phyloP scores from a whole-genome alignment of 1,140 invertebrate genomes.

The Drosophila orena region DNA sequence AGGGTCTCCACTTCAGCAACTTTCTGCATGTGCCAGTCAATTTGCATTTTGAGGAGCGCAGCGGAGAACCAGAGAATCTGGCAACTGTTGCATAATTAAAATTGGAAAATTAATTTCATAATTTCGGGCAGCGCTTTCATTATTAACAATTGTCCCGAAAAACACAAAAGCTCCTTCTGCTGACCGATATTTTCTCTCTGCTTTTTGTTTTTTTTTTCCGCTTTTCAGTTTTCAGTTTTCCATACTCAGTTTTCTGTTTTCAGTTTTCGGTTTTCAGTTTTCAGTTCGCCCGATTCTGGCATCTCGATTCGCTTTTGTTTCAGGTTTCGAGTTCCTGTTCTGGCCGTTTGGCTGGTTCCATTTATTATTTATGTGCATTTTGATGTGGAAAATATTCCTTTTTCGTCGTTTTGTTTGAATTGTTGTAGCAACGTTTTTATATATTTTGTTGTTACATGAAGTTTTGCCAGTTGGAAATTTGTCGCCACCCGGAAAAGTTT shows the following conservation, averaged over 20 bases:
- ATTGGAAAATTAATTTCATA: slow-evolving; percentile 80
- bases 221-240: background rate
- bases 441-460: slow-evolving; percentile 37
- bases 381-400: slow-evolving; percentile 73
- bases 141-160: slow-evolving; percentile 63
- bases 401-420: slow-evolving; percentile 42
- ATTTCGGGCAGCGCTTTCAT: slow-evolving; percentile 65
- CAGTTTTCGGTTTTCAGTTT: background rate
- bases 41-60: slow-evolving; percentile 64
- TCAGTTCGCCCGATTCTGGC: slow-evolving; percentile 11
- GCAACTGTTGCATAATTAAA: slow-evolving; percentile 79
- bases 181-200: slow-evolving; percentile 41
- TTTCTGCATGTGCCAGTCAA: slow-evolving; percentile 44
- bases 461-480: slow-evolving; percentile 46
- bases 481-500: slow-evolving; percentile 32
- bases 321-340: slow-evolving; percentile 56
- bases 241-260: background rate
- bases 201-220: background rate
- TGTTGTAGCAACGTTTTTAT: slow-evolving; percentile 28
- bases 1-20: slow-evolving; percentile 21
- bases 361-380: slow-evolving; percentile 83
- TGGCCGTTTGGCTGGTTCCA: slow-evolving; percentile 59
- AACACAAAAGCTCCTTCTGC: slow-evolving; percentile 53
- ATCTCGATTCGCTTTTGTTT: slow-evolving; percentile 40
- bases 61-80: slow-evolving; percentile 2